Evolutionary conservation across 1,140 invertebrate species (phyloP).

Genomic region (Procambarus virginalis): DNA sequence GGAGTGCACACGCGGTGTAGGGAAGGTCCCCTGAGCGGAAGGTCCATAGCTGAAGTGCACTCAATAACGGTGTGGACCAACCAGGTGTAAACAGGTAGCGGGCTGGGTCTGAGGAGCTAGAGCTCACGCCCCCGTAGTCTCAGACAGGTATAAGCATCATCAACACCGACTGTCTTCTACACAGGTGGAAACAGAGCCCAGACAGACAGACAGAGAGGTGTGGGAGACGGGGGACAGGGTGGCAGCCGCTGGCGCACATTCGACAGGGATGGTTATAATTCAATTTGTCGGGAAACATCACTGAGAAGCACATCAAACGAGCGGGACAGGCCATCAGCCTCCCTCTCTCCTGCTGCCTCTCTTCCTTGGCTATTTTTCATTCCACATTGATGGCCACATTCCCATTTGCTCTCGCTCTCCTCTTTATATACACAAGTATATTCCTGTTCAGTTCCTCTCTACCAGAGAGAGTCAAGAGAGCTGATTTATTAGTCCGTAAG

Average conservation of each 20-base stretch:
- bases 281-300: not conserved
- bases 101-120: too few species aligned
- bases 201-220: not conserved
- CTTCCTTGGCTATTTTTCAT: not conserved
- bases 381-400: not conserved
- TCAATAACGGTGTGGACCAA: too few species aligned
- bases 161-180: not conserved
- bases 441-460: not conserved
- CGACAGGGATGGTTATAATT: not conserved
- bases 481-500: conserved; percentile 31
- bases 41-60: too few species aligned
- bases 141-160: not conserved
- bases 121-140: too few species aligned
- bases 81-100: too few species aligned
- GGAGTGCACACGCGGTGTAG: too few species aligned
- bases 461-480: not conserved
- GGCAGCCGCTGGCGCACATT: not conserved
- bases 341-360: not conserved
- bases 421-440: too few species aligned
- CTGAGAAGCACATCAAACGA: not conserved
- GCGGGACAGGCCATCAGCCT: not conserved
- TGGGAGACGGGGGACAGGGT: not conserved
- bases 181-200: not conserved
- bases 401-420: not conserved
- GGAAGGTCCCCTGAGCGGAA: too few species aligned